Evolutionary conservation across 2,797 vertebrate species (phyloP).

Genomic region (Esox masquinongy): DNA sequence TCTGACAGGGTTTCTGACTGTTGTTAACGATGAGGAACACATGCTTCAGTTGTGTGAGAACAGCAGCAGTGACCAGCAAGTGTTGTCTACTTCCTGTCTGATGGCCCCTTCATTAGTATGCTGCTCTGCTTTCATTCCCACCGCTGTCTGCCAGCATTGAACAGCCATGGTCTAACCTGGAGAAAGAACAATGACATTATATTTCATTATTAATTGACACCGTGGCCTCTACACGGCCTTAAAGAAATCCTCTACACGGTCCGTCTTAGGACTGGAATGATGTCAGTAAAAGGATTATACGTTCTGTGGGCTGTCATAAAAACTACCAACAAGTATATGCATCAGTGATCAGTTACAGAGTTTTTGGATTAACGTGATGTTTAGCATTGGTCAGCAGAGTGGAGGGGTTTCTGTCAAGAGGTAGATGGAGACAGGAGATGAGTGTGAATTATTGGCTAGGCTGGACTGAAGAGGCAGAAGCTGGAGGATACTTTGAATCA

Average conservation of each 20-base stretch:
- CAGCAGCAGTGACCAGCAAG: background rate
- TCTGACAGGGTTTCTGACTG: background rate
- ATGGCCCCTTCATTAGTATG: background rate
- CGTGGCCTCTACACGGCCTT: background rate
- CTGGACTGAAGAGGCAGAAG: constrained; percentile 21
- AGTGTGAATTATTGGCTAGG: constrained; percentile 35
- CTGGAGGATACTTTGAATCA: constrained; percentile 15
- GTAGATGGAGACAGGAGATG: constrained; percentile 36
- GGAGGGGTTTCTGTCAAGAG: constrained; percentile 18
- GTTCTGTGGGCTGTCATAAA: background rate
- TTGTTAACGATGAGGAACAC: background rate
- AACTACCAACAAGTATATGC: background rate
- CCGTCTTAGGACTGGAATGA: background rate
- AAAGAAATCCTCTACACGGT: background rate
- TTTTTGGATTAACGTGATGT: background rate
- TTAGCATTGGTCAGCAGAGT: background rate
- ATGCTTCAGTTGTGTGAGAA: background rate
- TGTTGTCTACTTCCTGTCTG: background rate
- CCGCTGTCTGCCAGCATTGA: background rate
- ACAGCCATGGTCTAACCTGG: background rate
- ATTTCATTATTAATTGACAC: background rate
- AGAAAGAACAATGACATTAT: constrained; percentile 5
- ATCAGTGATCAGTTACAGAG: background rate
- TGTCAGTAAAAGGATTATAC: background rate
- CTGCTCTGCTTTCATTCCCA: background rate